Percentiles rank a stretch among this genome's conserved stretches.
Conservation (phyloP, 2,797 vertebrate genomes). For the Sebastes melanostomus region DNA sequence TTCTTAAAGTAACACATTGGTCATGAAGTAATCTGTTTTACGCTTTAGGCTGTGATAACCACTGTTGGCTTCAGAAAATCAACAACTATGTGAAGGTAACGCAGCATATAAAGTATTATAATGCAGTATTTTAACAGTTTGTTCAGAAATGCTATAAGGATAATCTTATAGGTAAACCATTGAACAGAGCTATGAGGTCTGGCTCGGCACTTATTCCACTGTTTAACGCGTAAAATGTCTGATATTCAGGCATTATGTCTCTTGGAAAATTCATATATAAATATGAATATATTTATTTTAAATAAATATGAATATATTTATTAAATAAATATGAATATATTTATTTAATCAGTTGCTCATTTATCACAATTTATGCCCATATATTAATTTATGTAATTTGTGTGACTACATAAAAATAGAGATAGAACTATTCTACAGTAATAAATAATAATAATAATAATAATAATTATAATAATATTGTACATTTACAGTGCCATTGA, state of each 20-base stretch:
- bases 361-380: background rate
- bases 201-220: background rate
- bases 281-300: background rate
- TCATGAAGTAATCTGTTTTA: slow-evolving; percentile 69
- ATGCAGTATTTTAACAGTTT: background rate
- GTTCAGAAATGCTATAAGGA: background rate
- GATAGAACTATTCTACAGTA: background rate
- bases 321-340: background rate
- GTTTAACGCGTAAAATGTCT: background rate
- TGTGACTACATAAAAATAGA: background rate
- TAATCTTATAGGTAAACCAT: background rate
- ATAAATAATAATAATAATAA: background rate
- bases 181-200: background rate
- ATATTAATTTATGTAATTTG: background rate
- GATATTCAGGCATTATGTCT: background rate
- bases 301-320: background rate
- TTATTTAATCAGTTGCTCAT: background rate
- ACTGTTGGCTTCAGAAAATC: slow-evolving; percentile 19
- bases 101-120: background rate
- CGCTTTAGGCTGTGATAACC: slow-evolving; percentile 36
- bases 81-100: background rate
- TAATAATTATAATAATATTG: background rate
- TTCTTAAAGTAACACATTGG: slow-evolving; percentile 75
- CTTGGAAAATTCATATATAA: background rate
- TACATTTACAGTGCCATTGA: background rate